Base-by-base conservation (phyloP, 2,888 invertebrate genomes). In the Dynastes hyllus region DNA sequence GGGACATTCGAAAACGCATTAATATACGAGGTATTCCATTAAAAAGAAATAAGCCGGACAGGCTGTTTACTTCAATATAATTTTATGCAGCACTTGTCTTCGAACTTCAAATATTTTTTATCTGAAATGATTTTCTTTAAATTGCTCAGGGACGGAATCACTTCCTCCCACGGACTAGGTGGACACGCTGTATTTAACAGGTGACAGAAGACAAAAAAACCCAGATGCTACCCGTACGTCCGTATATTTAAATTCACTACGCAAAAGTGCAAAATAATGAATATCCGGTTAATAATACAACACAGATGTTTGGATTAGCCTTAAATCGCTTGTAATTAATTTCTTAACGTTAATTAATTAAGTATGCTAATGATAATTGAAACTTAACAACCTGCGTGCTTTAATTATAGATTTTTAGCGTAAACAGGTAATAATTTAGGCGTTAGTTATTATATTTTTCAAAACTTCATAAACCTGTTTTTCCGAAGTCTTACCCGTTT, bases 351-450 rank as follows among this genome's bases (percentile, higher is more conserved):
- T 76, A 65, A 76, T 76, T 76, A 76, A 76, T 77, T 77, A 77
- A 53, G 16, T 22, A n/a, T 9, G 53, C 22, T 63, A 77, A 66
- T 77, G 55, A 55, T 53, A 77, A 67, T 55, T 77, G 65, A 77
- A 77, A 37, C 55, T 67, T 51, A 51, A 53, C 76, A 77, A 67
- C 67, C 29, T 67, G 16, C 77, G 16, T 55, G 51, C 63, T 66
- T 76, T 67, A 67, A 77, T 65, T 77, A 66, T 66, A 51, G 55
- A 22, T 5, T 67, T 50, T 55, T 77, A 55, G 16, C 5, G 51
- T 77, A 77, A 77, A 77, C 77, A 77, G 51, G 51, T 29, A 55
- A 77, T 77, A 77, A 77, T 67, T 77, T 55, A 77, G 9, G 22
- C 50, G 50, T 77, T 67, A 77, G 65, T 77, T 77, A 67, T 67